These are phyloP conservation scores for Temnothorax ravouxi DNA, from an alignment of 2,888 invertebrate genomes.

Conservation along the genomic window DNA sequence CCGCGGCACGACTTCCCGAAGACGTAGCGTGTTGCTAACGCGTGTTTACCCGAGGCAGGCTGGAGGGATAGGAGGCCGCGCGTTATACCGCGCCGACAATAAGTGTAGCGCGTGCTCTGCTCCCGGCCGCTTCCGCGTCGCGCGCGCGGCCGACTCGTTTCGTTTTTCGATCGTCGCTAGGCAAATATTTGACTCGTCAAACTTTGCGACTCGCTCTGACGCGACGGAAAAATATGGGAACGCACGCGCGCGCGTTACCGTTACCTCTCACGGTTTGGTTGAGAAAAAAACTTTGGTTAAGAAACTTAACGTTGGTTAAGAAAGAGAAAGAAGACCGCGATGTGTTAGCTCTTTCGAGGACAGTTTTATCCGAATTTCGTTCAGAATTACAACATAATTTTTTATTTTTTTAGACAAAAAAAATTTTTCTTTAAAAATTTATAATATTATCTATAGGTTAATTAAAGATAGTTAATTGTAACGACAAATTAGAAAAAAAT, in stretches of 20 bases:
- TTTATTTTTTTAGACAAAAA: not conserved
- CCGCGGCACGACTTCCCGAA: slow-evolving; percentile 72
- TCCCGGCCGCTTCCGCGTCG: slow-evolving; percentile 64
- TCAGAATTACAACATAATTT: not conserved
- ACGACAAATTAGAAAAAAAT: not conserved
- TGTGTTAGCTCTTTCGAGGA: not conserved
- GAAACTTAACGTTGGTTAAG: slow-evolving; percentile 9
- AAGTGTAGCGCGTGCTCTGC: slow-evolving; percentile 69
- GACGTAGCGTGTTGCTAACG: slow-evolving; percentile 68
- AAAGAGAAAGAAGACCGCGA: not conserved
- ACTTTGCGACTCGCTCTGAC: slow-evolving; percentile 27
- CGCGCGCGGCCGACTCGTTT: slow-evolving; percentile 44
- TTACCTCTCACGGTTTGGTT: slow-evolving; percentile 24
- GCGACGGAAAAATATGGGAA: slow-evolving; percentile 18
- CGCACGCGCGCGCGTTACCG: slow-evolving; percentile 30
- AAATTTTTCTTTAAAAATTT: not conserved
- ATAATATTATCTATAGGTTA: not conserved
- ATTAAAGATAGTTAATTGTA: not conserved
- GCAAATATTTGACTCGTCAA: slow-evolving; percentile 66
- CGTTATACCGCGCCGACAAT: slow-evolving; percentile 66
- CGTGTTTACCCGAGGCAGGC: slow-evolving; percentile 71
- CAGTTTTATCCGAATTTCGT: not conserved
- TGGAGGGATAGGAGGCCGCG: slow-evolving; percentile 48
- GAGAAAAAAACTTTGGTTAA: slow-evolving; percentile 8
- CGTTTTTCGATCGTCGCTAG: slow-evolving; percentile 60